Evolutionary conservation across 1,140 invertebrate species (phyloP).

Genomic region (Chymomyza costata): DNA sequence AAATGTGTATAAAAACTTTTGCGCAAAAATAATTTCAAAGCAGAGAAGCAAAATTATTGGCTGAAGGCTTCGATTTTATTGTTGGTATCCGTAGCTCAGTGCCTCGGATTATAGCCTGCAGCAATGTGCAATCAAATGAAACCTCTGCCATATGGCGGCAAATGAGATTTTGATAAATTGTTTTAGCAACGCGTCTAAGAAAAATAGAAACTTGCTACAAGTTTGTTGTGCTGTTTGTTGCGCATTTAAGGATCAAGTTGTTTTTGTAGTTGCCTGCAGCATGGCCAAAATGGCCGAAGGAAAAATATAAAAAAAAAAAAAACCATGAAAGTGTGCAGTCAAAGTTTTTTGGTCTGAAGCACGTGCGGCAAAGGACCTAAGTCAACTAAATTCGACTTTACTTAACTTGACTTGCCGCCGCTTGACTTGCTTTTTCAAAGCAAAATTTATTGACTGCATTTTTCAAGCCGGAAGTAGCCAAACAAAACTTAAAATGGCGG

Average conservation of each 20-base stretch:
- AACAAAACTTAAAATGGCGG: conserved; percentile 17
- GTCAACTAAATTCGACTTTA: not conserved
- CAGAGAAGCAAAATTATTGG: too few relatives aligned
- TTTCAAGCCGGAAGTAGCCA: conserved; percentile 25
- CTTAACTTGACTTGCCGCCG: too few relatives aligned
- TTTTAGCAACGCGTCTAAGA: conserved; percentile 11
- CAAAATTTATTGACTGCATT: conserved; percentile 61
- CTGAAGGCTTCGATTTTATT: not conserved
- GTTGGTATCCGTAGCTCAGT: conserved; percentile 15
- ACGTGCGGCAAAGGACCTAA: too few relatives aligned
- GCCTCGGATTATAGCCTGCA: too few relatives aligned
- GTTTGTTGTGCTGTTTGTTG: conserved; percentile 4
- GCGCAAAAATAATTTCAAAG: not conserved
- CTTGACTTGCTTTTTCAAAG: conserved; percentile 10
- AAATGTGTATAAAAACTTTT: too few relatives aligned
- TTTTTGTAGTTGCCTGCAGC: too few relatives aligned
- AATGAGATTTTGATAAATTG: conserved; percentile 42
- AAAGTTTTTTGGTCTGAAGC: conserved; percentile 31
- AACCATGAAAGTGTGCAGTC: conserved; percentile 22
- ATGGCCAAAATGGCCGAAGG: too few relatives aligned
- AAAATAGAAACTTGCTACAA: conserved; percentile 19
- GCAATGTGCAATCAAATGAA: too few relatives aligned
- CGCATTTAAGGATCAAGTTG: conserved; percentile 8
- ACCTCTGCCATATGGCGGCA: conserved; percentile 14
- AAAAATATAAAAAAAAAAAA: conserved; percentile 14